Percentiles rank a stretch among this genome's conserved stretches.
Evolutionary conservation across 1,140 invertebrate species (phyloP).

Genomic region (Drosophila dunni): DNA sequence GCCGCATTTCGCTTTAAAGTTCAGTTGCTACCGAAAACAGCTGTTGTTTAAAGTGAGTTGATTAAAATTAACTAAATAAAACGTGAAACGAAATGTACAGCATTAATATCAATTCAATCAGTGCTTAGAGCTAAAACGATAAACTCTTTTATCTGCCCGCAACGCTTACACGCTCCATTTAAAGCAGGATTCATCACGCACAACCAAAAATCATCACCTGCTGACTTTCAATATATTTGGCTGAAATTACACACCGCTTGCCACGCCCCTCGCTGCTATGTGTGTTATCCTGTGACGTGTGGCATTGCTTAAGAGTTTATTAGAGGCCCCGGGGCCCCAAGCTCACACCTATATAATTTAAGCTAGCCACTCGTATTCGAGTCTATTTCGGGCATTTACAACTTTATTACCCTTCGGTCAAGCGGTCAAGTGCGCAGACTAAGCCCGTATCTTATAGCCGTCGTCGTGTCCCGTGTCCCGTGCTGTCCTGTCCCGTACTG

Average conservation of each 20-base stretch:
- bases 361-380: slow-evolving; percentile 30
- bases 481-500: too few species aligned
- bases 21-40: too few species aligned
- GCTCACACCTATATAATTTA: slow-evolving; percentile 20
- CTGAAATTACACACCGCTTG: slow-evolving; percentile 58
- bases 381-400: slow-evolving; percentile 76
- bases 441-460: background rate
- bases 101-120: slow-evolving; percentile 32
- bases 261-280: background rate
- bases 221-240: slow-evolving; percentile 69
- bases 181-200: slow-evolving; percentile 23
- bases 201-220: slow-evolving; percentile 63
- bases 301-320: slow-evolving; percentile 15
- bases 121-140: slow-evolving; percentile 4
- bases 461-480: too few species aligned
- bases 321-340: slow-evolving; percentile 8
- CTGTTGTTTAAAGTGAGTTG: too few species aligned
- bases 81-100: background rate
- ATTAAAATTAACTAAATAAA: too few species aligned
- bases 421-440: slow-evolving; percentile 32
- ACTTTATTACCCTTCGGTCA: slow-evolving; percentile 63
- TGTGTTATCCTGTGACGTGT: background rate
- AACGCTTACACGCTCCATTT: slow-evolving; percentile 18
- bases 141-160: slow-evolving; percentile 7
- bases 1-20: too few species aligned